Percentiles rank a stretch among this genome's conserved stretches.
These are phyloP conservation scores for Ephialtes manifestator DNA, from an alignment of 2,888 invertebrate species.

Conservation along the genomic window DNA sequence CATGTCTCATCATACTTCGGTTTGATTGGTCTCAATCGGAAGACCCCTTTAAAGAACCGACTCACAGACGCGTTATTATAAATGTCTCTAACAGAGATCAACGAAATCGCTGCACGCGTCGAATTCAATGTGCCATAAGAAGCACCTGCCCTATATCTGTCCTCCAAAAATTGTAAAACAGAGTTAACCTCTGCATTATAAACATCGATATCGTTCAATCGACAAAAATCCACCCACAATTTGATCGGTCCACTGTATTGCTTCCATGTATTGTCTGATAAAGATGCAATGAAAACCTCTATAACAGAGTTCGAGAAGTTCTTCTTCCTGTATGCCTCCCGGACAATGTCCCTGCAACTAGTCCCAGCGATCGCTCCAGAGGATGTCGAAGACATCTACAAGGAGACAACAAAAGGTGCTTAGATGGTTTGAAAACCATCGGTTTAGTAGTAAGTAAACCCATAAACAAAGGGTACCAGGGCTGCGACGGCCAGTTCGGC, in stretches of 20 bases:
- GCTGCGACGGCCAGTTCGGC: too few species aligned
- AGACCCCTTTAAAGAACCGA: constrained; percentile 24
- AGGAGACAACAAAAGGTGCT: constrained; percentile 1
- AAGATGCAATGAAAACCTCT: constrained; percentile 53
- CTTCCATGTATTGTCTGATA: constrained; percentile 43
- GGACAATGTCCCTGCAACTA: constrained; percentile 32
- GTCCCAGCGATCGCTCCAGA: background rate
- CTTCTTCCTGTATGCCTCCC: too few species aligned
- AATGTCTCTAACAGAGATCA: constrained; percentile 41
- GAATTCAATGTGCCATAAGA: constrained; percentile 48
- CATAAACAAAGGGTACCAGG: constrained; percentile 33
- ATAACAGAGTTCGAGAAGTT: constrained; percentile 57
- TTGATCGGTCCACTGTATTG: constrained; percentile 43
- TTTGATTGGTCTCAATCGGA: constrained; percentile 17
- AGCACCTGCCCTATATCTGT: constrained; percentile 32
- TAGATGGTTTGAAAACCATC: background rate
- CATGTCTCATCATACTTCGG: too few species aligned
- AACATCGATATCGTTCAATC: constrained; percentile 4
- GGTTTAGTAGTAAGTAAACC: background rate
- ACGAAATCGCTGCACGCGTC: constrained; percentile 44
- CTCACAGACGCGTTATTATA: background rate
- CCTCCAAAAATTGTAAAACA: constrained; percentile 42
- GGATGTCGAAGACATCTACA: constrained; percentile 48
- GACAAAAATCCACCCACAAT: constrained; percentile 40
- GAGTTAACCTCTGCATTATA: constrained; percentile 35